These are phyloP conservation scores for Cephalotes varians DNA, from an alignment of 2,888 invertebrate genomes.

Conservation along the genomic window DNA sequence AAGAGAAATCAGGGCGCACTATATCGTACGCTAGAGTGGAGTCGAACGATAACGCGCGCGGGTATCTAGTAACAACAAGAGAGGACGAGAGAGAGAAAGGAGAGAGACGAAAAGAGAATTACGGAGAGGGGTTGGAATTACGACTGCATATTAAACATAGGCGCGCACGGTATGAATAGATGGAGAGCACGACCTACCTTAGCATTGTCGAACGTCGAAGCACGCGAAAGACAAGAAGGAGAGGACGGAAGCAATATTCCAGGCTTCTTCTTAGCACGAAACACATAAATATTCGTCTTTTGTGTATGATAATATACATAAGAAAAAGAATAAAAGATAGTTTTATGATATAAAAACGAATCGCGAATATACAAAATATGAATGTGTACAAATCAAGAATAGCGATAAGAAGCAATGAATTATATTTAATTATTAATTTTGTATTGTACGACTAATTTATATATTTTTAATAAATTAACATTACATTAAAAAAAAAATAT, in stretches of 20 bases:
- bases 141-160: slow-evolving; percentile 43
- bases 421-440: not conserved
- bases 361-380: not conserved
- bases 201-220: slow-evolving; percentile 35
- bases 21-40: slow-evolving; percentile 44
- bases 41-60: slow-evolving; percentile 41
- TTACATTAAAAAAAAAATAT: not conserved
- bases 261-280: not conserved
- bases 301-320: not conserved
- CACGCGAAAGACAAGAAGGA: not conserved
- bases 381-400: not conserved
- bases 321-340: not conserved
- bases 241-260: slow-evolving; percentile 22
- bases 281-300: slow-evolving; percentile 9
- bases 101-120: not conserved
- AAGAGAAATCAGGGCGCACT: slow-evolving; percentile 42
- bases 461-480: not conserved
- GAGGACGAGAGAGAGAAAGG: not conserved
- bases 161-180: slow-evolving; percentile 42
- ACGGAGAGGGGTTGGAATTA: slow-evolving; percentile 16
- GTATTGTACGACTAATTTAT: not conserved
- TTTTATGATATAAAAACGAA: slow-evolving; percentile 1
- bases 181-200: slow-evolving; percentile 14
- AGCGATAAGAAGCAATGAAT: not conserved
- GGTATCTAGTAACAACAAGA: slow-evolving; percentile 23